Evolutionary conservation across 2,797 vertebrate genomes (phyloP).

Genomic region (Mormyrus hasselquistii): DNA sequence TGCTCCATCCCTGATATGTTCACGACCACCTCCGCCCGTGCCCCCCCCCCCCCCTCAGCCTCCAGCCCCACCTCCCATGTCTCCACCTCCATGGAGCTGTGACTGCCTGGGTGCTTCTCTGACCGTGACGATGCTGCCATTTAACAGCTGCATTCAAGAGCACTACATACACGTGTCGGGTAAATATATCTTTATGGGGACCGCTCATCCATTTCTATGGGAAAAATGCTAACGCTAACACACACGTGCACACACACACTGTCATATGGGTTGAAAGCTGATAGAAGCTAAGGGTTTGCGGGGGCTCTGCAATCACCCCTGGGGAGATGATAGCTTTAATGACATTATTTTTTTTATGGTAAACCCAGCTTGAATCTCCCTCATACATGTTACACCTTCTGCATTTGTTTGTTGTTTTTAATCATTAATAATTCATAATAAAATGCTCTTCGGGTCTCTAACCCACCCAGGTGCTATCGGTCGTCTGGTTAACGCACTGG

Average conservation of each 20-base stretch:
- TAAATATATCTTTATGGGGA: too few relatives aligned
- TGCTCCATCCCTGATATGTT: neutral
- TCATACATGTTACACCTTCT: neutral
- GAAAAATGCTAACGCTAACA: too few relatives aligned
- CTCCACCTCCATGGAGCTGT: neutral
- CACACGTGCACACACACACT: neutral
- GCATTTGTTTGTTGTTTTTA: neutral
- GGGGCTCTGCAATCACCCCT: neutral
- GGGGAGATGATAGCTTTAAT: neutral
- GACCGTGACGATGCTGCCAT: neutral
- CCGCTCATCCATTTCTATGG: too few relatives aligned
- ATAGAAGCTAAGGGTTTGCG: neutral
- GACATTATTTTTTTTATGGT: neutral
- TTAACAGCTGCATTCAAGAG: constrained; percentile 13
- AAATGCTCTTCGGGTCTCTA: neutral
- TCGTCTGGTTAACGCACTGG: neutral
- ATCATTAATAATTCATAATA: too few relatives aligned
- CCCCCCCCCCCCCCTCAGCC: neutral
- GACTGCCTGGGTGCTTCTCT: neutral
- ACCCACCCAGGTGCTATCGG: neutral
- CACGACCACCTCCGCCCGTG: neutral
- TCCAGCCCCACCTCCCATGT: neutral
- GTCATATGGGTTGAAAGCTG: neutral
- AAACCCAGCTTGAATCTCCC: neutral
- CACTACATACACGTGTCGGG: neutral